Base-by-base conservation (phyloP, 2,113 vertebrate species). In the Hipposideros armiger region DNA sequence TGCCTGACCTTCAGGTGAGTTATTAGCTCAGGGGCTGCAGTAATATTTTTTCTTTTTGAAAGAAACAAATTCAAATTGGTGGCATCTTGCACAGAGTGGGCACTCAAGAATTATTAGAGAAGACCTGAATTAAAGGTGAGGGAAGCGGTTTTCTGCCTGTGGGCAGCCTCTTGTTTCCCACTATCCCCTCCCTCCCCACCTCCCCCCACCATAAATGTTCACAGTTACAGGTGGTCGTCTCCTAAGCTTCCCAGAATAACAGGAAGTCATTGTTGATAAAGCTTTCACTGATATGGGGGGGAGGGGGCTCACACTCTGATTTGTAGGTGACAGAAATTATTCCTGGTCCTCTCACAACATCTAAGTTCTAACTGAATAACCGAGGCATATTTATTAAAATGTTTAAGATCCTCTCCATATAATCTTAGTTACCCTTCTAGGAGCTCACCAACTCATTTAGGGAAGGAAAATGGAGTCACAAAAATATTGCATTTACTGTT, bases 1-100 rank as follows among this genome's bases (percentile, higher is more conserved):
- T 30, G 2, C 30, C 28, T 87, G 70, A 90, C 96, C 72, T 88
- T 94, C 90, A 84, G 67, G 93, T 92, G 93, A 88, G 85, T 94
- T 92, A 58, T 76, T n/a, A 85, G 50, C 16, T 74, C 45, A 72
- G 77, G 73, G 15, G 64, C 84, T 82, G 76, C 92, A 83, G 77
- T 77, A 1, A 17, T 62, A 5, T 19, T 42, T 8, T 20, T 64
- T 40, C 32, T 36, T 50, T 42, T 45, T 36, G 4, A 45, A 54
- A 58, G 47, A 54, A 64, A 24, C 52, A 45, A 54, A 88, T 50
- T 86, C 47, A 73, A 66, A 81, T 58, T 28, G 84, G 42, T n/a
- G 54, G 47, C 4, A 28, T 76, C 77, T 88, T 77, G 56, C 83
- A n/a, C 26, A 28, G n/a, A 62, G 14, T 93, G 16, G 20, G n/a